Base-by-base conservation (phyloP, 2,113 vertebrate genomes). In the Natator depressus region DNA sequence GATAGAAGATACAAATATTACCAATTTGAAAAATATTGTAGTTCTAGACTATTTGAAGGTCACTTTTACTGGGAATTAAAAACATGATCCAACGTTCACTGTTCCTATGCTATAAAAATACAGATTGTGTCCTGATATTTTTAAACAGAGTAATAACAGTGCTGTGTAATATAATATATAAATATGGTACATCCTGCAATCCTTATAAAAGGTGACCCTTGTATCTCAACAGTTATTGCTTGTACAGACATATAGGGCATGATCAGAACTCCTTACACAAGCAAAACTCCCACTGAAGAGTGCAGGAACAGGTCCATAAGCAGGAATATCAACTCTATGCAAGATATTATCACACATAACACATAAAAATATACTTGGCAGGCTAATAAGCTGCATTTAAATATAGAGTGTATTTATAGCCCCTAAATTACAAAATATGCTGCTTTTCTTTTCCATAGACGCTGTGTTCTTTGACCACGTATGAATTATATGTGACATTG, bases 371-470 rank as follows among this genome's bases (percentile, higher is more conserved):
- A 86, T 0, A 51, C 47, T 95, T 89, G 94, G 83, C 82, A 95
- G 88, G 51, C 38, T 89, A 90, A 90, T 42, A 91, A 84, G 55
- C 24, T 88, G 10, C 53, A 95, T 95, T 95, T 95, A 90, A 78
- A 84, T 88, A 81, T 19, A 65, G 88, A 84, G 80, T 27, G 17
- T 88, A 94, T 96, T 96, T 96, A 96, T 94, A 94, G 93, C 51
- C 14, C 80, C 20, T 80, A 93, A 91, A 96, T 94, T 94, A 93
- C 87, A 94, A 82, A 81, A 93, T 92, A 59, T 14, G 79, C 85
- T 69, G 35, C 4, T 93, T 90, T n/a, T 10, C 2, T 94, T 95
- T 94, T 96, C 89, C 87, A 87, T 85, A 79, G 85, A 38, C 0
- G 0, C 49, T 53, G 31, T 84, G 12, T 83, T 96, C 8, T 12